phyloP scores from a whole-genome alignment of 2,888 invertebrate species.

The Pristionchus arcanus region DNA sequence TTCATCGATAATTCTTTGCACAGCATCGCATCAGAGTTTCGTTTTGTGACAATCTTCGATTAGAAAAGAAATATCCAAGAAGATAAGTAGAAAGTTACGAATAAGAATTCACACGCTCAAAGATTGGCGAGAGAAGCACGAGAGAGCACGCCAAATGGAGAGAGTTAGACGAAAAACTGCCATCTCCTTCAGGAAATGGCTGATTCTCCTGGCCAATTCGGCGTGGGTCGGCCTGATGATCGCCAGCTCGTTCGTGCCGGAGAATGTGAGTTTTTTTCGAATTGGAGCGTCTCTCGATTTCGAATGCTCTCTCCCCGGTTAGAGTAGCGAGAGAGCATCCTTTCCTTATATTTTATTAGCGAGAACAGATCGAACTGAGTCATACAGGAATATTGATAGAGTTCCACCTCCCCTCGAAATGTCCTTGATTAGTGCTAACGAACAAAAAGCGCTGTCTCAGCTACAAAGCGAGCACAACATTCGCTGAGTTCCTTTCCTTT shows the following conservation, averaged over 20 bases:
- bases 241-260: slow-evolving; percentile 33
- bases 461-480: neutral
- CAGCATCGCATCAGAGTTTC: too few species aligned
- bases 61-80: too few species aligned
- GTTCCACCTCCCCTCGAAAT: too few species aligned
- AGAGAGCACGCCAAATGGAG: neutral
- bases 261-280: neutral
- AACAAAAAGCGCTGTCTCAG: neutral
- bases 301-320: too few species aligned
- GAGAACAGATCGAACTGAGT: too few species aligned
- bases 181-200: neutral
- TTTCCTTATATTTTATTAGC: too few species aligned
- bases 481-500: neutral
- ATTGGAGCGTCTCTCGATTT: too few species aligned
- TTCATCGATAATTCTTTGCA: too few species aligned
- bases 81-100: too few species aligned
- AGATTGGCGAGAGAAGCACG: neutral
- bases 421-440: neutral
- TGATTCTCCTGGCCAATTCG: neutral
- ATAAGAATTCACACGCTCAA: neutral
- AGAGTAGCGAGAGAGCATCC: too few species aligned
- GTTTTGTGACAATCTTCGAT: too few species aligned
- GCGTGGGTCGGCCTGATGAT: neutral
- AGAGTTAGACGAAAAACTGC: neutral
- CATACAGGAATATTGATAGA: too few species aligned